Base-by-base conservation (phyloP, 92 coral and sea anemone genomes). In the Scolanthus callimorphus region DNA sequence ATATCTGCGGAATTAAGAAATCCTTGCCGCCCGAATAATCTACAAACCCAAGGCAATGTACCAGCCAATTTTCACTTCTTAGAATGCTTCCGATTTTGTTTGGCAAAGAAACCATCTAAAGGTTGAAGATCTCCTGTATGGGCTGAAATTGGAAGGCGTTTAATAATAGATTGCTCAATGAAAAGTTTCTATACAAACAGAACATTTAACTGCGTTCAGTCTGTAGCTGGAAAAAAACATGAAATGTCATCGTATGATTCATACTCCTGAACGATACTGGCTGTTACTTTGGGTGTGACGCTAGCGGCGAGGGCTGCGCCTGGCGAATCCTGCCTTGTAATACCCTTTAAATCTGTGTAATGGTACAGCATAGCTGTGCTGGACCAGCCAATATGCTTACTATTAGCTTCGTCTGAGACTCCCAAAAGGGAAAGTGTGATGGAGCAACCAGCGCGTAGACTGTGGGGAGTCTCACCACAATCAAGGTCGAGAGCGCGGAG, bases 371-470 rank as follows among this genome's bases (percentile, higher is more conserved):
- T 50, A 2, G n/a, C n/a, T n/a, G n/a, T n/a, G n/a, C n/a, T n/a
- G n/a, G n/a, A n/a, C n/a, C n/a, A n/a, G n/a, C n/a, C 56, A 31
- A 9, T 50, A 2, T 2, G 56, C 56, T 2, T 22, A 22, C n/a
- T n/a, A n/a, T n/a, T n/a, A 29, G 26, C 74, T 31, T 37, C 74
- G 30, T 68, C 43, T 25, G 24, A 31, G 20, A 56, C 74, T 39
- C 74, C 74, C 9, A 68, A 43, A 23, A 68, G 65, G 51, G 74
- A 13, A 29, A 68, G 74, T 20, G 74, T 68, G 50, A 68, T 68
- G 15, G 74, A 68, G 41, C 74, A 68, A 12, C 74, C 74, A 4
- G 74, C 46, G 24, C 74, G 52, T 22, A 54, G 53, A 29, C 71
- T 51, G 53, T 66, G 53, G 1, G 73, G 73, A 37, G 73, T 62